These are phyloP conservation scores for Daphoenositta chrysoptera DNA, from an alignment of 2,113 vertebrate genomes.

Conservation along the genomic window DNA sequence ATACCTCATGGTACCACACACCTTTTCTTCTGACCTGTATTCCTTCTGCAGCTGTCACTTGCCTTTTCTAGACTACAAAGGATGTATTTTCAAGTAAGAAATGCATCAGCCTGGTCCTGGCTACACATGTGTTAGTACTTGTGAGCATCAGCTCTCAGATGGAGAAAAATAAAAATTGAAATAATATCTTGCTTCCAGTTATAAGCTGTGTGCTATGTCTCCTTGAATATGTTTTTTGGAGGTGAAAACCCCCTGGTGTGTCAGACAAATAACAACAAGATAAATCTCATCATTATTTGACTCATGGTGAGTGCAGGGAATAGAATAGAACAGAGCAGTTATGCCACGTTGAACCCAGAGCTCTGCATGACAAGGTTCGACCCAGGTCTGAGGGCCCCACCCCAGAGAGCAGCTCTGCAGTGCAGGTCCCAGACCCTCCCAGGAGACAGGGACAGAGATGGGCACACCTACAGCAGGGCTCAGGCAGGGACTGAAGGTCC, in stretches of 20 bases:
- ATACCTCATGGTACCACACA: background rate
- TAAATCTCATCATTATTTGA: background rate
- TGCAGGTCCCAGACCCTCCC: background rate
- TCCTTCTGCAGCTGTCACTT: background rate
- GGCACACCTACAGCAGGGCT: background rate
- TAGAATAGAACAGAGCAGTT: background rate
- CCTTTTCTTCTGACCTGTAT: background rate
- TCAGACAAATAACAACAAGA: background rate
- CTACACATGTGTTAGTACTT: background rate
- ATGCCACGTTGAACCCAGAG: background rate
- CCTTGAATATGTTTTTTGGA: background rate
- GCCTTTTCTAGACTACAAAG: background rate
- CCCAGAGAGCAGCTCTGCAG: background rate
- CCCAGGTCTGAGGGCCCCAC: too few relatives aligned
- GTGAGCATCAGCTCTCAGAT: background rate
- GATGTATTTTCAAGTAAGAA: background rate
- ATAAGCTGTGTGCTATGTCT: background rate
- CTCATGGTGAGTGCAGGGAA: background rate
- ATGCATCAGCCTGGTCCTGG: background rate
- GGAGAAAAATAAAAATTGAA: background rate
- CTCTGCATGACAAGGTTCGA: background rate
- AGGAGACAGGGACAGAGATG: background rate
- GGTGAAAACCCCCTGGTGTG: background rate
- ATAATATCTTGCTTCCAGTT: background rate
- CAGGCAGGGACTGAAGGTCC: background rate